Evolutionary conservation across 2,888 invertebrate species (phyloP).

Genomic region (Acronicta aceris): DNA sequence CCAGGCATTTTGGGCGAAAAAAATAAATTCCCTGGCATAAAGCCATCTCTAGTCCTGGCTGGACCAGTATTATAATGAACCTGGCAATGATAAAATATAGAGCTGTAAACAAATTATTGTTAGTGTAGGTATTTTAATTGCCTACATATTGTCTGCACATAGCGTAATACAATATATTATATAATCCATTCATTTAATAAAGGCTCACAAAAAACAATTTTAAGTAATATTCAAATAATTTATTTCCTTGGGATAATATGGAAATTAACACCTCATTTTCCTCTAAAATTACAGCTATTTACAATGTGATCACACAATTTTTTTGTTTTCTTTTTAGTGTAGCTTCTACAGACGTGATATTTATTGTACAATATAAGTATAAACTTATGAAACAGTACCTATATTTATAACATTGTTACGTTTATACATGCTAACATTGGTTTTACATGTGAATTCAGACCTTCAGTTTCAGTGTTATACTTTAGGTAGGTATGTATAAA

Average conservation of each 20-base stretch:
- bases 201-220: constrained; percentile 37
- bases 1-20: too few relatives aligned
- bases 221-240: constrained; percentile 66
- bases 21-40: too few relatives aligned
- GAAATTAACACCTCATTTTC: constrained; percentile 63
- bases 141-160: neutral
- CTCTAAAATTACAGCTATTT: constrained; percentile 63
- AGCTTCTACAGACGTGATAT: constrained; percentile 52
- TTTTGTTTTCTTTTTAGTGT: constrained; percentile 57
- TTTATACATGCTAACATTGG: constrained; percentile 13
- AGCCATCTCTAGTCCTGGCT: too few relatives aligned
- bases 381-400: constrained; percentile 47
- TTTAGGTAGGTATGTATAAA: neutral
- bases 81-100: too few relatives aligned
- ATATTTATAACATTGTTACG: constrained; percentile 20
- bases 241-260: constrained; percentile 72
- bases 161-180: neutral
- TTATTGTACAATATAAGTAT: constrained; percentile 49
- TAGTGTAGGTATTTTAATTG: too few relatives aligned
- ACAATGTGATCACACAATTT: constrained; percentile 64
- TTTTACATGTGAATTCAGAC: constrained; percentile 17
- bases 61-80: too few relatives aligned
- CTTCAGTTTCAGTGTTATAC: constrained; percentile 2
- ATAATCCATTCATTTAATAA: neutral
- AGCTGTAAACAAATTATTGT: neutral